A percentile compares a stretch with the other conserved stretches of the same genome.
phyloP scores from a whole-genome alignment of 1,140 invertebrate species.

The Vanessa atalanta region DNA sequence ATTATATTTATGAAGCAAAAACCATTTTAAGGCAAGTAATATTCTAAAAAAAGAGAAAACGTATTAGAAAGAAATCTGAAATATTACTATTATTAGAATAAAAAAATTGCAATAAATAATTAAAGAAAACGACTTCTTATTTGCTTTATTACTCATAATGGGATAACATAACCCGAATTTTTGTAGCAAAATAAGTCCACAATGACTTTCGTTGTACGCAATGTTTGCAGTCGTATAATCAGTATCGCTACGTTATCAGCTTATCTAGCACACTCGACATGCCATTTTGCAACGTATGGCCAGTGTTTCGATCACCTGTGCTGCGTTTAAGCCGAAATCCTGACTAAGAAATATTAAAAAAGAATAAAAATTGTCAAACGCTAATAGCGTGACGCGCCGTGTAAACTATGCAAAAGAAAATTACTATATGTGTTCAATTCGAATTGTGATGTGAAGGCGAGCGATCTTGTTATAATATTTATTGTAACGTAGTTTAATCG shows the following conservation, averaged over 20 bases:
- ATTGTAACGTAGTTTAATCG: neutral
- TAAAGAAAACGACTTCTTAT: no score
- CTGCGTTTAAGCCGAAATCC: constrained; percentile 51
- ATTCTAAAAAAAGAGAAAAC: neutral
- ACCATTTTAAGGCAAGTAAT: no score
- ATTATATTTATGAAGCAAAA: neutral
- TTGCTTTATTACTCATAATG: neutral
- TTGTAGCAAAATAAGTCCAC: neutral
- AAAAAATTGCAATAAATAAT: no score
- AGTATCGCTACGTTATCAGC: constrained; percentile 73
- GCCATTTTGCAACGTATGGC: constrained; percentile 56
- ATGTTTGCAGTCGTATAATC: constrained; percentile 32
- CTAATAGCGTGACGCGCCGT: constrained; percentile 45
- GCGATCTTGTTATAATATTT: constrained; percentile 26
- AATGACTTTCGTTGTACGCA: constrained; percentile 23
- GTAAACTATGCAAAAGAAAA: constrained; percentile 50
- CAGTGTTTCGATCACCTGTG: constrained; percentile 58
- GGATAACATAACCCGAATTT: constrained; percentile 1
- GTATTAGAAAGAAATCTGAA: no score
- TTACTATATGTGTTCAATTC: constrained; percentile 43
- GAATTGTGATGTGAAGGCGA: constrained; percentile 29
- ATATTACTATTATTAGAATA: no score
- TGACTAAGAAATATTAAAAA: constrained; percentile 36
- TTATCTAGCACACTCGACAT: constrained; percentile 70
- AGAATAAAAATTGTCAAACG: constrained; percentile 14